Conservation (phyloP, 2,113 vertebrate genomes). For the Apeltes quadracus region DNA sequence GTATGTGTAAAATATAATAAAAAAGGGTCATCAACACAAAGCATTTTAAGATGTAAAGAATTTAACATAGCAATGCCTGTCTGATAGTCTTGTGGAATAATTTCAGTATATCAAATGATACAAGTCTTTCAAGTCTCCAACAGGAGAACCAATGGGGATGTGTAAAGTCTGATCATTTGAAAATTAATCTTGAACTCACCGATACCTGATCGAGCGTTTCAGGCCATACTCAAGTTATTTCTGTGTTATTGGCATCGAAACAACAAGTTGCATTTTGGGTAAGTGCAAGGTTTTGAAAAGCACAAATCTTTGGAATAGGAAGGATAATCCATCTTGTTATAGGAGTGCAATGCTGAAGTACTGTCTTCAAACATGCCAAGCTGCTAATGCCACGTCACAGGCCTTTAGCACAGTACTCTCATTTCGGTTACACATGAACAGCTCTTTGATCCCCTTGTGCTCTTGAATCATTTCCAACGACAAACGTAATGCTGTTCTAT, state of each 20-base stretch:
- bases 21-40: neutral
- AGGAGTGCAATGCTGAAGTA: neutral
- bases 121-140: too few species aligned
- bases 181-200: neutral
- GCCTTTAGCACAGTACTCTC: neutral
- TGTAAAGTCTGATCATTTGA: too few species aligned
- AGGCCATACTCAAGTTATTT: neutral
- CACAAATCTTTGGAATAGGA: neutral
- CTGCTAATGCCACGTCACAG: neutral
- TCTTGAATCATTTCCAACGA: slow-evolving; percentile 45
- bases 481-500: slow-evolving; percentile 64
- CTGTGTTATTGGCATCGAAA: neutral
- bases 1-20: neutral
- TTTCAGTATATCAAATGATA: neutral
- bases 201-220: neutral
- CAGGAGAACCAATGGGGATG: too few species aligned
- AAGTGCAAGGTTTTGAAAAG: neutral
- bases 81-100: neutral
- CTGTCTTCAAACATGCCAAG: neutral
- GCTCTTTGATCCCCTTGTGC: slow-evolving; percentile 51
- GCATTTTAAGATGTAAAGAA: too few species aligned
- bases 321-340: neutral
- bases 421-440: slow-evolving; percentile 38
- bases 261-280: slow-evolving; percentile 4
- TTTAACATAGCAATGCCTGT: neutral